Conservation (phyloP, 35 echinoderm and acorn worm species). For the Anneissia japonica region DNA sequence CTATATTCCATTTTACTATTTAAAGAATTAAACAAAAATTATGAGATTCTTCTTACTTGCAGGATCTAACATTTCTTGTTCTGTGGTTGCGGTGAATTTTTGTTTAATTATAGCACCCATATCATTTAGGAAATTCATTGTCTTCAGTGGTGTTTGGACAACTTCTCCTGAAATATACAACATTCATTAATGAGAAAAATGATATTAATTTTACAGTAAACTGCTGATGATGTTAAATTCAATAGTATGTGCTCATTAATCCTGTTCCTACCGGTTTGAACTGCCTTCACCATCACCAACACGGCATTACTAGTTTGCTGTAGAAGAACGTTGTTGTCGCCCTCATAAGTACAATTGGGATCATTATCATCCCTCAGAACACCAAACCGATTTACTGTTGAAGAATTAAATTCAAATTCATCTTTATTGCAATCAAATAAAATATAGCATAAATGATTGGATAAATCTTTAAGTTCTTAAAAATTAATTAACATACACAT, state of each 20-base stretch:
- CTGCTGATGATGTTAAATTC: background rate
- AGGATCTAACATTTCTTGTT: constrained; percentile 46
- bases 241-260: background rate
- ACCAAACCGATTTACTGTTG: constrained; percentile 81
- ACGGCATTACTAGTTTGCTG: constrained; percentile 86
- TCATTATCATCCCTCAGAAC: constrained; percentile 82
- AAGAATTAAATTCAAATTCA: too few relatives aligned
- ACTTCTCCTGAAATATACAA: constrained; percentile 34
- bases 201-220: too few relatives aligned
- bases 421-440: too few relatives aligned
- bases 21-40: too few relatives aligned
- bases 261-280: constrained; percentile 21
- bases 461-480: too few relatives aligned
- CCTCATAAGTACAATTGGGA: constrained; percentile 90
- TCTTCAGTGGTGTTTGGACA: constrained; percentile 53
- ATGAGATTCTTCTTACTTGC: constrained; percentile 43
- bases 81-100: constrained; percentile 55
- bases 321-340: constrained; percentile 92
- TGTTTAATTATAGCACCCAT: constrained; percentile 51
- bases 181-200: background rate
- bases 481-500: too few relatives aligned
- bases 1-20: too few relatives aligned
- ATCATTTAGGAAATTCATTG: constrained; percentile 70
- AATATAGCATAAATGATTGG: too few relatives aligned
- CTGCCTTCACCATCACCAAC: constrained; percentile 35